Base-by-base conservation (phyloP, 2,797 vertebrate genomes). In the Mormyrops attenuatus region DNA sequence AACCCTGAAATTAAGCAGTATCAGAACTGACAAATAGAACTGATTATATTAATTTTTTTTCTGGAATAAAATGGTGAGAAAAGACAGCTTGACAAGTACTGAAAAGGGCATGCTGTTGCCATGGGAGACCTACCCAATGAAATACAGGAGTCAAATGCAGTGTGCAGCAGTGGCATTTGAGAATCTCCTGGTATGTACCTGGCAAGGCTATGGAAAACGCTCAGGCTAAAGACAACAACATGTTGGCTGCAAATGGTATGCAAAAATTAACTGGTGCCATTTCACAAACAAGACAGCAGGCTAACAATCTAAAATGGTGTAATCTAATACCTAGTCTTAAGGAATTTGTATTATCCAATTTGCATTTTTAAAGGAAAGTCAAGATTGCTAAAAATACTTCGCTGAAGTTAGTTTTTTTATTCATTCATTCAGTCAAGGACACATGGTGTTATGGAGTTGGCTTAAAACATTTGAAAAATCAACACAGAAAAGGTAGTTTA, bases 31-130 rank as follows among this genome's bases (percentile, higher is more conserved):
- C 84, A 77, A 30, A 91, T 63, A 91, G 91, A 93, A 92, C 92
- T 91, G 55, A 66, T 88, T 91, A 91, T 91, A 84, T 92, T 91
- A 93, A 30, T 49, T 85, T 89, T 47, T 47, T 20, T 50, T 86
- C 47, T 15, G 15, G 22, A 66, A 63, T 66, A 88, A 63, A 63
- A 66, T 11, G 53, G 57, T 63, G 52, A 77, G 47, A 47, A 22
- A 80, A 47, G 88, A 34, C 88, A 89, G 38, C 52, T 15, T 57
- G 90, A 89, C 90, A 90, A 88, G 88, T 57, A 63, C 85, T 89
- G 88, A 89, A 90, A 92, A 88, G 66, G 88, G 87, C 66, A 91
- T 41, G 50, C 34, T 73, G 94, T 94, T 95, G 92, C 93, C 91
- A 94, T 91, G 92, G 93, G 94, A 91, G 90, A 94, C 92, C 11